Base-by-base conservation (phyloP, 2,888 invertebrate species). In the Xanthorhoe spadicearia region DNA sequence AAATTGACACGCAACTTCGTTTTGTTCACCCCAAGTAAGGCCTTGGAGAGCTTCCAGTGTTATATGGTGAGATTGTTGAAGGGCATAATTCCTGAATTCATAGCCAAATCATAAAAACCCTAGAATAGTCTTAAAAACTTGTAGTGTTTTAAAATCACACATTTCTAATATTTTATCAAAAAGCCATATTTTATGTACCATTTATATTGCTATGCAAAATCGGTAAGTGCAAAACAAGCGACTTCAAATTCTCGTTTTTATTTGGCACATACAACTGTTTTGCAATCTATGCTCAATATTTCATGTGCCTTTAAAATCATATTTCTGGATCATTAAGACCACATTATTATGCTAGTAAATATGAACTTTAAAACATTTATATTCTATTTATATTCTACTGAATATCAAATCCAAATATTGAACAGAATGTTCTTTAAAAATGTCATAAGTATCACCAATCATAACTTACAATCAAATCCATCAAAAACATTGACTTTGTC, bases 331-430 rank as follows among this genome's bases (percentile, higher is more conserved):
- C 8, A 56, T n/a, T 55, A 48, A 17, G 13, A 56, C 9, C 53
- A 53, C 58, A 57, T 48, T 23, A 59, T 54, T 56, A 64, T 64
- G 46, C 32, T 66, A 68, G 55, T 68, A 66, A 66, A 66, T 64
- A 72, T 69, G 56, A 68, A 65, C 58, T 61, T 68, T 68, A 62
- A 63, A 60, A 71, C 60, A 71, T 66, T 66, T 68, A 43, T 13
- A 68, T 64, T 68, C 54, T 57, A 70, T 35, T 50, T 67, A 56
- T 46, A 60, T 54, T 63, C 58, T 62, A 72, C 53, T 67, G 56
- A 74, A 79, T 79, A 83, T 85, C 83, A 85, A 84, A 85, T 85
- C 76, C 81, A 75, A 79, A 75, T 70, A 64, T 74, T 70, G 66
- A 77, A 74, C 52, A 55, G 17, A 58, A 38, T 64, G 61, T 66